Evolutionary conservation across 2,113 vertebrate species (phyloP).

Genomic region (Ctenomys sociabilis): DNA sequence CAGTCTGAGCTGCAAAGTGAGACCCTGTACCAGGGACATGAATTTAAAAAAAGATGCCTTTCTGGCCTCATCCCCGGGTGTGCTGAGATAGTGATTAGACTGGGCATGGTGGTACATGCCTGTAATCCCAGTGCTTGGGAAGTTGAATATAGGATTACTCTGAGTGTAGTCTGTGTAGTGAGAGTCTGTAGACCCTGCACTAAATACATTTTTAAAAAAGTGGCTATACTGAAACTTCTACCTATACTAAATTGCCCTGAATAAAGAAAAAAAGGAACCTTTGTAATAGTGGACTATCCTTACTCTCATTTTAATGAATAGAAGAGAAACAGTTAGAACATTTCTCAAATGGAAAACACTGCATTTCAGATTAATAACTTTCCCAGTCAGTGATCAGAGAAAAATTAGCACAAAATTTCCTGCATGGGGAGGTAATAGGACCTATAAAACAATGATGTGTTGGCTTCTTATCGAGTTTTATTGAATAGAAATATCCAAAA

Average conservation of each 20-base stretch:
- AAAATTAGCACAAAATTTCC: neutral
- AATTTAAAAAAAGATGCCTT: too few species aligned
- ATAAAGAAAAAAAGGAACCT: neutral
- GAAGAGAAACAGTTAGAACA: neutral
- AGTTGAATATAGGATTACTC: too few species aligned
- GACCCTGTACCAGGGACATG: too few species aligned
- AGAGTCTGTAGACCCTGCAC: too few species aligned
- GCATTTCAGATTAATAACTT: constrained; percentile 15
- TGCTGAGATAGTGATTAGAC: too few species aligned
- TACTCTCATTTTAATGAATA: neutral
- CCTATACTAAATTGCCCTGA: neutral
- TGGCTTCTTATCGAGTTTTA: constrained; percentile 19
- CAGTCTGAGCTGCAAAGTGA: too few species aligned
- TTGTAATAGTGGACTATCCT: neutral
- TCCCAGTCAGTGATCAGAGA: neutral
- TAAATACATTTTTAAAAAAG: neutral
- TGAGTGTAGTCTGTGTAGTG: too few species aligned
- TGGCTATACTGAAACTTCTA: rapidly evolving
- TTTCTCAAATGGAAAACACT: neutral
- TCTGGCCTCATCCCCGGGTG: too few species aligned
- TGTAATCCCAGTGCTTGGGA: too few species aligned
- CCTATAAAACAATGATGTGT: constrained; percentile 59
- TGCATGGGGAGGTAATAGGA: constrained; percentile 59
- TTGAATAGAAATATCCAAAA: constrained; percentile 1
- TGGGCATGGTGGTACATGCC: too few species aligned